A percentile compares a stretch with the other conserved stretches of the same genome.
Conservation (phyloP, 2,888 invertebrate species). For the Athripsodes cinereus region DNA sequence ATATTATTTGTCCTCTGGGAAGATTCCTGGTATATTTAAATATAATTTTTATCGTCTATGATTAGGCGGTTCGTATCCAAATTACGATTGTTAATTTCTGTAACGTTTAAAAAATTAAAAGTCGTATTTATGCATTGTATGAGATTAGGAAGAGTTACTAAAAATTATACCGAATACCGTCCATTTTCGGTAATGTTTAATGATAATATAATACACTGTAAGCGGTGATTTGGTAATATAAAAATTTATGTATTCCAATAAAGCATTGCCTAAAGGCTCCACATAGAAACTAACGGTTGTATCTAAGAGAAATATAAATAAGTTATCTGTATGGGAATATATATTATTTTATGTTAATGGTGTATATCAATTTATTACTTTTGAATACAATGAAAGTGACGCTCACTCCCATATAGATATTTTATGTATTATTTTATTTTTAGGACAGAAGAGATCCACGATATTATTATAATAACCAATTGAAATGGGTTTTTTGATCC, state of each 20-base stretch:
- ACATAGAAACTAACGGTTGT: slow-evolving; percentile 8
- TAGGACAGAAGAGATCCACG: neutral
- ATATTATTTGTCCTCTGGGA: too few species aligned
- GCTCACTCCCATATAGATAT: slow-evolving; percentile 14
- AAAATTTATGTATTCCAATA: slow-evolving; percentile 19
- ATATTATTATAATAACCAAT: neutral
- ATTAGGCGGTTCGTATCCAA: neutral
- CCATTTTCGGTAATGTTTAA: slow-evolving; percentile 19
- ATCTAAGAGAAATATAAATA: slow-evolving; percentile 11
- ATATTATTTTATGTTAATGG: slow-evolving; percentile 5
- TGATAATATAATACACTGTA: slow-evolving; percentile 13
- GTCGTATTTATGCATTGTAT: neutral
- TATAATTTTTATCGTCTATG: neutral
- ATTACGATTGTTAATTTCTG: slow-evolving; percentile 1
- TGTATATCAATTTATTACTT: slow-evolving; percentile 7
- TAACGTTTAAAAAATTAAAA: slow-evolving; percentile 3
- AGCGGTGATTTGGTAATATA: slow-evolving; percentile 18
- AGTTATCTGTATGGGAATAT: slow-evolving; percentile 15
- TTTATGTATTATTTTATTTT: neutral
- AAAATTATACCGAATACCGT: slow-evolving; percentile 5
- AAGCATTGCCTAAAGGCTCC: slow-evolving; percentile 11
- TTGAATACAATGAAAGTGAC: slow-evolving; percentile 6
- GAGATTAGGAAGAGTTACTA: neutral
- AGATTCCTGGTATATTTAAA: neutral
- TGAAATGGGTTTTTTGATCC: slow-evolving; percentile 1